Percentiles rank a stretch among this genome's conserved stretches.
phyloP scores from a whole-genome alignment of 2,888 invertebrate species.

The Sericinus montela region DNA sequence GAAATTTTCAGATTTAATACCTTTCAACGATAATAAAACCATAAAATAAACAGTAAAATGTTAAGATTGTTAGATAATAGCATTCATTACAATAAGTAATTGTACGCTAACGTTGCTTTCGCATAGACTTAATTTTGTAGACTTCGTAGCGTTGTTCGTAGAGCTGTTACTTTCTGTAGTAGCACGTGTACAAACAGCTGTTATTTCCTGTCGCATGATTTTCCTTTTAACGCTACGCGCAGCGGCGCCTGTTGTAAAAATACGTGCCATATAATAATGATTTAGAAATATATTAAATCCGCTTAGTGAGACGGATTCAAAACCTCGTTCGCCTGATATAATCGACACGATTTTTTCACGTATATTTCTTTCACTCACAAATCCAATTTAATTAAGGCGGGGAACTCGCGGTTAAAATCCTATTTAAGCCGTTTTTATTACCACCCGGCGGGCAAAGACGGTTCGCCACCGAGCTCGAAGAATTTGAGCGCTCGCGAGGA shows the following conservation, averaged over 20 bases:
- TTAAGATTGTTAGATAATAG: constrained; percentile 40
- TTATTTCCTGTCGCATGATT: constrained; percentile 54
- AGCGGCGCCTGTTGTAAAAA: constrained; percentile 25
- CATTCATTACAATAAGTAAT: constrained; percentile 29
- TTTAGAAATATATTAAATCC: constrained; percentile 49
- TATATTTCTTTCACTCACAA: constrained; percentile 76
- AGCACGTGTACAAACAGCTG: constrained; percentile 45
- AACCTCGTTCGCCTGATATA: constrained; percentile 68
- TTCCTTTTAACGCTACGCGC: constrained; percentile 35
- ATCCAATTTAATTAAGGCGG: constrained; percentile 79
- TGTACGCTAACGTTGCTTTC: constrained; percentile 15
- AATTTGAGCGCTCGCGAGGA: constrained; percentile 70
- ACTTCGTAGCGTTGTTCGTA: constrained; percentile 20
- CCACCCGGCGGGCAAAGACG: constrained; percentile 76
- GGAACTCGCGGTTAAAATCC: constrained; percentile 78
- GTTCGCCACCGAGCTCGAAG: constrained; percentile 68
- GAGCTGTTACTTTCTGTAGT: constrained; percentile 19
- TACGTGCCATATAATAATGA: constrained; percentile 35
- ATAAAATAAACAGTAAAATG: constrained; percentile 49
- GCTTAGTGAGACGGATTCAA: constrained; percentile 60
- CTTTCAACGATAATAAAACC: constrained; percentile 41
- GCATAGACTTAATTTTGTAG: constrained; percentile 11
- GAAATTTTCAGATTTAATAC: constrained; percentile 61
- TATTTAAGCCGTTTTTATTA: constrained; percentile 79
- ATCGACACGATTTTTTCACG: constrained; percentile 76